Evolutionary conservation across 2,797 vertebrate species (phyloP), one percentile per base, ranked within the genome.

Genomic region (Catamblyrhynchus diadema): DNA sequence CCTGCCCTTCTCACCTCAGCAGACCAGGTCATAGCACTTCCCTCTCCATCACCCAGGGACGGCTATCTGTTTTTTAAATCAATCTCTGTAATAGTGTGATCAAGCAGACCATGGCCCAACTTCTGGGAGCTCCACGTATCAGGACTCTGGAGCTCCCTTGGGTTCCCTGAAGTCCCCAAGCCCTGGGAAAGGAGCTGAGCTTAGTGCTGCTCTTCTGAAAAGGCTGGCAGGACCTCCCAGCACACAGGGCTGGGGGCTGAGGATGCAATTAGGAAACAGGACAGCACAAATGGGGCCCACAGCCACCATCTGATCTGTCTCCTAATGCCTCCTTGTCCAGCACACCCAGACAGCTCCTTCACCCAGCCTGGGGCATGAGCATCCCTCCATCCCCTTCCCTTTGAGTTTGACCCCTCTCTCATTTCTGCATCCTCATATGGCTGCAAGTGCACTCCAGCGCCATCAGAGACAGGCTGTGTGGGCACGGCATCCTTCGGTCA

Each of bases 401-500:
- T 87, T 73, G 80, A 88, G 54, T 77, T 27, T 73, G 67, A 62
- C 11, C 16, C 3, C 3, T 8, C 25, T 32, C 41, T 74, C 4
- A 1, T 62, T 27, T 67, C 75, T 10, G 1, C 37, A 33, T 50
- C 35, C 28, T 79, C 21, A 15, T 32, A 2, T 9, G n/a, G 42
- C 50, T 79, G 41, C 45, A 27, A 10, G 12, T 50, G 37, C 17
- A 37, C 6, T 15, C 60, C 59, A 27, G 87, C 48, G 45, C 27
- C 2, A 5, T 32, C 3, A 10, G 57, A 30, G 39, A 12, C 2
- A 3, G 41, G 45, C 7, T 2, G 0, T 9, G 18, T 6, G 5
- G 54, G 41, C 53, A 19, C 0, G 0, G 32, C 45, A 81, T 57
- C 72, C 45, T 90, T 60, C 0, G 0, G 39, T 75, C 89, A 50